phyloP scores from a whole-genome alignment of 2,797 vertebrate genomes.

The Myripristis murdjan region DNA sequence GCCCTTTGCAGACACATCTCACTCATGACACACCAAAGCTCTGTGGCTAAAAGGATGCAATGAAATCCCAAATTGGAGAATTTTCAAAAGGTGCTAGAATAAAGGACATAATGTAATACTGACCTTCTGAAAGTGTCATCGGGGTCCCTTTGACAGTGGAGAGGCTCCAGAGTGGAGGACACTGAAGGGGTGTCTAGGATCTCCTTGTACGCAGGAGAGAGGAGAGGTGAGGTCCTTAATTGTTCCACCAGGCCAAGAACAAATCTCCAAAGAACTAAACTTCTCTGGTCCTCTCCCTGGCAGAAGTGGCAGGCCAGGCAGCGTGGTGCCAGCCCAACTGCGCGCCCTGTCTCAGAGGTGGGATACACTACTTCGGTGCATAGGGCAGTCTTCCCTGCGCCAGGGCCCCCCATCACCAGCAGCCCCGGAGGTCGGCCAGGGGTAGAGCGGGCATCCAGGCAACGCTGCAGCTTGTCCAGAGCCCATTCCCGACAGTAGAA shows the following conservation, averaged over 20 bases:
- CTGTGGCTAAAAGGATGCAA: neutral
- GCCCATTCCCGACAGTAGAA: constrained; percentile 91
- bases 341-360: constrained; percentile 76
- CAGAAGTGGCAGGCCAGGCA: constrained; percentile 89
- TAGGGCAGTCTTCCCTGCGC: constrained; percentile 87
- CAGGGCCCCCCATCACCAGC: constrained; percentile 86
- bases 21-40: neutral
- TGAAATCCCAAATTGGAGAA: neutral
- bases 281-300: constrained; percentile 82
- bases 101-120: constrained; percentile 1
- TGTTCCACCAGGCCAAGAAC: constrained; percentile 85
- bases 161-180: constrained; percentile 71
- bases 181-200: constrained; percentile 60
- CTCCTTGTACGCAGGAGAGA: constrained; percentile 76
- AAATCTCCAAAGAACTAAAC: constrained; percentile 80
- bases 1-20: neutral
- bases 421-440: constrained; percentile 69
- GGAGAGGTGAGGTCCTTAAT: constrained; percentile 77
- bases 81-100: neutral
- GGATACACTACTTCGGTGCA: constrained; percentile 86
- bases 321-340: constrained; percentile 72
- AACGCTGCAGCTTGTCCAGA: constrained; percentile 85
- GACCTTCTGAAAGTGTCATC: constrained; percentile 88
- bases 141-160: constrained; percentile 80
- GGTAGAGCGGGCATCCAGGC: constrained; percentile 74